A percentile compares a stretch with the other conserved stretches of the same genome.
phyloP scores from a whole-genome alignment of 2,888 invertebrate genomes.

The Cenopis cana region DNA sequence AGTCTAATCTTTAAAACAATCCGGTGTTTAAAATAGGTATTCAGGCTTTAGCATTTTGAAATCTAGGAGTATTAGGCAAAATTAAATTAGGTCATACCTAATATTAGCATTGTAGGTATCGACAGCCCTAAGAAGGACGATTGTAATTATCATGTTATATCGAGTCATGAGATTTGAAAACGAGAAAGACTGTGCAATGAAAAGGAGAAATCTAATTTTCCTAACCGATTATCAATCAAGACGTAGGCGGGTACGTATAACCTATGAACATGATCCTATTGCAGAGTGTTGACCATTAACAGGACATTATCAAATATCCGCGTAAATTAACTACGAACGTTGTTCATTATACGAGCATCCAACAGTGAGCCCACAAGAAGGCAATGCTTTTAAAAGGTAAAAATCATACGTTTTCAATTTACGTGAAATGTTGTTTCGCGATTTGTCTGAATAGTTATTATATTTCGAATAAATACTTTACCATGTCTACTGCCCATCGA shows the following conservation, averaged over 20 bases:
- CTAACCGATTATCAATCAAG: neutral
- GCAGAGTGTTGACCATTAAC: neutral
- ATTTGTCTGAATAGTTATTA: neutral
- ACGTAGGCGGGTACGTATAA: neutral
- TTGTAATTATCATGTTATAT: neutral
- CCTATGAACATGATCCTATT: neutral
- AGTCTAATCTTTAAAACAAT: too few species aligned
- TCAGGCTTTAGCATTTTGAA: too few species aligned
- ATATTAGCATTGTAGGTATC: neutral
- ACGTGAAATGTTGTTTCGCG: neutral
- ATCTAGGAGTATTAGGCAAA: too few species aligned
- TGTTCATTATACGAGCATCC: neutral
- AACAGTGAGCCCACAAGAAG: constrained; percentile 74
- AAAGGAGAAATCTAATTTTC: neutral
- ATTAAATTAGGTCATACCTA: neutral
- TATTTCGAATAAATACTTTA: constrained; percentile 47
- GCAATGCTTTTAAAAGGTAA: constrained; percentile 38
- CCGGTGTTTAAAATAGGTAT: too few species aligned
- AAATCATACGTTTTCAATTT: neutral
- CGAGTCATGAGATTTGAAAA: neutral
- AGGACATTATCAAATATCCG: neutral
- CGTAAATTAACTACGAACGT: constrained; percentile 1
- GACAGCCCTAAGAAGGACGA: neutral
- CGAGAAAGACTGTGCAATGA: neutral
- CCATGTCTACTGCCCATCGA: constrained; percentile 46